Evolutionary conservation across 1,140 invertebrate genomes (phyloP).

Genomic region (Drosophila subpulchrella): DNA sequence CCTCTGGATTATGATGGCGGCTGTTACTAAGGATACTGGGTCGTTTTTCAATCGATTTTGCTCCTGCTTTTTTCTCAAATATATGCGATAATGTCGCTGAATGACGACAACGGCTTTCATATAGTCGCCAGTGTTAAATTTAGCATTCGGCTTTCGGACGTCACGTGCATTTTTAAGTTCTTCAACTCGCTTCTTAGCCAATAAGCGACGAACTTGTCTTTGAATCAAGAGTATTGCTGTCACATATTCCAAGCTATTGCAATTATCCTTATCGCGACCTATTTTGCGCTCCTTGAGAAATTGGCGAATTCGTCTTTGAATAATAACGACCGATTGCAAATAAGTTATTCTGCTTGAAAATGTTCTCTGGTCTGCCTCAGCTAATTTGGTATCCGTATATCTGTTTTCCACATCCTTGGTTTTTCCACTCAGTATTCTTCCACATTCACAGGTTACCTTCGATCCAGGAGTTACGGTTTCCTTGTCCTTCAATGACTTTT

Average conservation of each 20-base stretch:
- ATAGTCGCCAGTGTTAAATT: slow-evolving; percentile 39
- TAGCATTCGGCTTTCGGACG: background rate
- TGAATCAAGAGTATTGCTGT: slow-evolving; percentile 63
- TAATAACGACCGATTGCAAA: slow-evolving; percentile 52
- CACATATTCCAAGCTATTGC: slow-evolving; percentile 47
- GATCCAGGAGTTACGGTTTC: slow-evolving; percentile 1
- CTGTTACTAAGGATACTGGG: slow-evolving; percentile 47
- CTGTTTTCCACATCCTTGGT: background rate
- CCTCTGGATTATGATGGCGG: slow-evolving; percentile 72
- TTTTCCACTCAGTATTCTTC: slow-evolving; percentile 37
- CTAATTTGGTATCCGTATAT: background rate
- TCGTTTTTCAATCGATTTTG: slow-evolving; percentile 14
- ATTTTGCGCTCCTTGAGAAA: slow-evolving; percentile 51
- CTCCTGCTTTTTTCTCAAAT: slow-evolving; percentile 42
- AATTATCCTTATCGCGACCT: slow-evolving; percentile 11
- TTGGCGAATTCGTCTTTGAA: slow-evolving; percentile 54
- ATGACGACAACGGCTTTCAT: slow-evolving; percentile 55
- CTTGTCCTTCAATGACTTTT: slow-evolving; percentile 57
- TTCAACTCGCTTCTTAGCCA: slow-evolving; percentile 35
- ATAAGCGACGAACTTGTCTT: slow-evolving; percentile 47
- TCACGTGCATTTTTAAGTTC: slow-evolving; percentile 8
- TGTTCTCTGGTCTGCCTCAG: background rate
- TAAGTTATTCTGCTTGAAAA: slow-evolving; percentile 13
- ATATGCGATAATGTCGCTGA: slow-evolving; percentile 53
- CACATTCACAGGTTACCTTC: slow-evolving; percentile 60